These are phyloP conservation scores for Syrrhaptes paradoxus DNA, from an alignment of 2,113 vertebrate species.

Conservation along the genomic window DNA sequence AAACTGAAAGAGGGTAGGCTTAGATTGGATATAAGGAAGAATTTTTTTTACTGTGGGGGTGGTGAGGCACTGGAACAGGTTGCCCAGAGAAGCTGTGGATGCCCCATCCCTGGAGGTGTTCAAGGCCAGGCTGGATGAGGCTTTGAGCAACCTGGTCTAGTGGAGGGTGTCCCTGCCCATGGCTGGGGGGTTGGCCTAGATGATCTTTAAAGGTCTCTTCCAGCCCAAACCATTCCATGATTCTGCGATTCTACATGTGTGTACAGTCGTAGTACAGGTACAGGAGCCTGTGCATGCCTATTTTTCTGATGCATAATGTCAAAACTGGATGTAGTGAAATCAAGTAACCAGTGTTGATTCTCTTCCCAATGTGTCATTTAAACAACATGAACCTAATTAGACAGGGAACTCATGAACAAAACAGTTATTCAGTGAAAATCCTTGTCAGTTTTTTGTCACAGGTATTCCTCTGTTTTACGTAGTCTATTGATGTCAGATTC, in stretches of 20 bases:
- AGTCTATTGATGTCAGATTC: background rate
- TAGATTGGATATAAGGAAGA: background rate
- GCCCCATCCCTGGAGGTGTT: background rate
- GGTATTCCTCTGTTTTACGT: background rate
- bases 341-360: background rate
- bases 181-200: background rate
- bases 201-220: background rate
- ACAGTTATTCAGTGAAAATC: background rate
- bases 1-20: background rate
- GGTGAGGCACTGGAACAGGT: background rate
- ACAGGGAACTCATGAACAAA: background rate
- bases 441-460: background rate
- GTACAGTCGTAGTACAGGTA: accelerated
- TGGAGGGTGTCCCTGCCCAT: background rate
- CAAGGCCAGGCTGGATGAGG: background rate
- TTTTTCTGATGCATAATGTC: background rate
- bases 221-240: background rate
- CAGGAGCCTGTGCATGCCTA: accelerated
- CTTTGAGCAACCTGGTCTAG: background rate
- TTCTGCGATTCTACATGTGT: background rate
- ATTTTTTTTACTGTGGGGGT: background rate
- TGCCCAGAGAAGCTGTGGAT: background rate
- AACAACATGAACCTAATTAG: background rate
- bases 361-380: background rate
- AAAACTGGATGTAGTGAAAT: background rate